Conservation (phyloP, 1,140 invertebrate genomes). For the Camponotus vicinus region DNA sequence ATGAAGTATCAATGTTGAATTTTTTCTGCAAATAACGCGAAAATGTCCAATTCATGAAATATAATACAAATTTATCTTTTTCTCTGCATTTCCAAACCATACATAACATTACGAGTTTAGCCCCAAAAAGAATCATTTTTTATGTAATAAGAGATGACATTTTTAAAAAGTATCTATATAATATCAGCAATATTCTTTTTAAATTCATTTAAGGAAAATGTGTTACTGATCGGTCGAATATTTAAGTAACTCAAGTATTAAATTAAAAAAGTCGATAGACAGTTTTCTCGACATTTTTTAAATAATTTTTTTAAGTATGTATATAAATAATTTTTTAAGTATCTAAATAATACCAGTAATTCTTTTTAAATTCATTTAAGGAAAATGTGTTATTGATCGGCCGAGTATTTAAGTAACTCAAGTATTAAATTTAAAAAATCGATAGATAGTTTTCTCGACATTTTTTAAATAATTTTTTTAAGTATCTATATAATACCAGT, state of each 20-base stretch:
- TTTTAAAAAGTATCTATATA: neutral
- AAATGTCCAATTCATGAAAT: constrained; percentile 7
- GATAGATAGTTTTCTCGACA: neutral
- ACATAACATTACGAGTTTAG: neutral
- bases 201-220: neutral
- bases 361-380: neutral
- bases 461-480: neutral
- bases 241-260: neutral
- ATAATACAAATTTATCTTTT: constrained; percentile 27
- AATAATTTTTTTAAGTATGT: too few species aligned
- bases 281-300: too few species aligned
- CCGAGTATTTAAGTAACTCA: too few species aligned
- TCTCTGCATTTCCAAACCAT: neutral
- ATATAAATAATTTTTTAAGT: too few species aligned
- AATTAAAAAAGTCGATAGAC: too few species aligned
- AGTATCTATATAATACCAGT: neutral
- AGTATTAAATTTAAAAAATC: neutral
- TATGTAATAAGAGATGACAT: neutral
- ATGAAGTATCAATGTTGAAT: constrained; percentile 29
- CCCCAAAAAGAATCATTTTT: neutral
- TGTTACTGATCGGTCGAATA: neutral
- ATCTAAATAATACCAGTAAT: neutral
- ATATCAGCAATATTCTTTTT: neutral
- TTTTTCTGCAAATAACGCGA: neutral
- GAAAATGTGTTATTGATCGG: neutral